Conservation (phyloP, 2,113 vertebrate species). For the Callipepla californica region DNA sequence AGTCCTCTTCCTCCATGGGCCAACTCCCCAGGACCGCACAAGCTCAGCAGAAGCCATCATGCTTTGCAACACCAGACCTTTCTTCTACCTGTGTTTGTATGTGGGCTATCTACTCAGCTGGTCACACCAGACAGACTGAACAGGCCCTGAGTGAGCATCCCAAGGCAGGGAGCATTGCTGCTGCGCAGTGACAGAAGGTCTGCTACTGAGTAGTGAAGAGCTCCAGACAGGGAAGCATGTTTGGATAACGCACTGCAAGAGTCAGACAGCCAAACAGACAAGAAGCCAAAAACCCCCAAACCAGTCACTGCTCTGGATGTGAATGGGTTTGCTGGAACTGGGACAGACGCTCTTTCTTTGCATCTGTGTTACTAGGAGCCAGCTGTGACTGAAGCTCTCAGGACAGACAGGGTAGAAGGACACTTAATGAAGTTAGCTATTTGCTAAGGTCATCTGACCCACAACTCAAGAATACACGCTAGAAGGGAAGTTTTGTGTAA, state of each 20-base stretch:
- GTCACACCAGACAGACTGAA: not conserved
- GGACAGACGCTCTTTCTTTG: not conserved
- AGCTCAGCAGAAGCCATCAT: not conserved
- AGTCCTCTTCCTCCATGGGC: not conserved
- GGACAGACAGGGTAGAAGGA: not conserved
- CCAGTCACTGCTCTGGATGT: not conserved
- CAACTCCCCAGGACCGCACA: not conserved
- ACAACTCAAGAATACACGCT: not conserved
- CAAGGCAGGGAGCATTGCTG: not conserved
- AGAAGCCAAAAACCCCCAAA: not conserved
- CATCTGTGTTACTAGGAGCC: not conserved
- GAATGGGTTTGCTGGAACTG: not conserved
- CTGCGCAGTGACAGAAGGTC: not conserved
- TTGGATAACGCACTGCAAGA: not conserved
- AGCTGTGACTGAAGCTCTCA: not conserved
- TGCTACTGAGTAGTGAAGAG: not conserved
- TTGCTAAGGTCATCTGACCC: conserved; percentile 26
- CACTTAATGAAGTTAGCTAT: conserved; percentile 25
- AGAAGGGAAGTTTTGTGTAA: conserved; percentile 23
- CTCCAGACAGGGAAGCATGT: not conserved
- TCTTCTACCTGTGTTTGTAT: not conserved
- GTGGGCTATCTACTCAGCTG: not conserved
- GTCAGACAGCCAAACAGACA: not conserved
- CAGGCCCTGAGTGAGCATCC: not conserved
- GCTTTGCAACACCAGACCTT: not conserved